Evolutionary conservation across 53 echinoderm and acorn worm species (phyloP).

Genomic region (Temnopleurus reevesii): DNA sequence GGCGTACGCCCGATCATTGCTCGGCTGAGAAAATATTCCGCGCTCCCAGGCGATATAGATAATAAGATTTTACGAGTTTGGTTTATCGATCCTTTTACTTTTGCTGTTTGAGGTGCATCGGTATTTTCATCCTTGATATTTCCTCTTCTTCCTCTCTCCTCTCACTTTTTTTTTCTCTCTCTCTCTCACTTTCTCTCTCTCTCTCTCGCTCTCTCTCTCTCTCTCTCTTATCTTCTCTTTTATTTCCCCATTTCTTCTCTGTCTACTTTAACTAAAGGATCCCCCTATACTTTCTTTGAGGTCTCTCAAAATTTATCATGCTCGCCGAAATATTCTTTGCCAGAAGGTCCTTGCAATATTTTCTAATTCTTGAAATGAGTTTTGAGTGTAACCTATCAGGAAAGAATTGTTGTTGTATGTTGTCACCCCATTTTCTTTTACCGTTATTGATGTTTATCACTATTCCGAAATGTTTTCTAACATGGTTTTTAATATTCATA

Average conservation of each 20-base stretch:
- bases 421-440: too few species aligned
- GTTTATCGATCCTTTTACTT: slow-evolving; percentile 53
- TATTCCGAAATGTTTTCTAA: too few species aligned
- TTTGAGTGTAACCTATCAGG: too few species aligned
- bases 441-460: too few species aligned
- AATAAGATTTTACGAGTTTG: slow-evolving; percentile 60
- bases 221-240: slow-evolving; percentile 37
- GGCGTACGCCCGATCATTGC: slow-evolving; percentile 39
- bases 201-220: slow-evolving; percentile 51
- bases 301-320: too few species aligned
- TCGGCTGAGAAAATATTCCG: slow-evolving; percentile 52
- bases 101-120: slow-evolving; percentile 34
- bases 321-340: too few species aligned
- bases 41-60: slow-evolving; percentile 59
- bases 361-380: too few species aligned
- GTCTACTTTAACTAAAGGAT: too few species aligned
- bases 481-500: too few species aligned
- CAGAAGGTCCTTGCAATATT: too few species aligned
- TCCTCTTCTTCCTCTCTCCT: not conserved
- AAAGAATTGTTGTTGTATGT: too few species aligned
- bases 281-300: too few species aligned
- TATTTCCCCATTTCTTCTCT: not conserved
- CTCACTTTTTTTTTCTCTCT: not conserved
- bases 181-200: slow-evolving; percentile 31
- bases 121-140: not conserved